Evolutionary conservation across 2,797 vertebrate genomes (phyloP), one percentile per base, ranked within the genome.

Genomic region (Poecile montanus): DNA sequence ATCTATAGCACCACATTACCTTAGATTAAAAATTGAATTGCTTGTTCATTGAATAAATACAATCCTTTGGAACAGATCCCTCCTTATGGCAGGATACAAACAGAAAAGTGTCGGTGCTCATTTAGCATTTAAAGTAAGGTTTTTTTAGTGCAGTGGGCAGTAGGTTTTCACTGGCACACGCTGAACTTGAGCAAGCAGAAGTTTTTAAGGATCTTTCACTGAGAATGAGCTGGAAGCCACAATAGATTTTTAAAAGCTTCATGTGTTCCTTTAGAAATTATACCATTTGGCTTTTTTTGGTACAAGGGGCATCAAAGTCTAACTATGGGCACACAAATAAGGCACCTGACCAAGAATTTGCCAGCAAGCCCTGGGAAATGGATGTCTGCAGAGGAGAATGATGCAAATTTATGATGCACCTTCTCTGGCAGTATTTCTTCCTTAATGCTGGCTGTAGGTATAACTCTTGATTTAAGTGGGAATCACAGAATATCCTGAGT

Each of bases 21-120:
- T 65, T 74, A 51, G 65, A 94, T 77, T 93, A 87, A 93, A 92
- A 91, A 61, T 36, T 36, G 47, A 79, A 74, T 77, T 86, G 12
- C 23, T 56, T 72, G 8, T 74, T 93, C 47, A 51, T 32, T 47
- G 58, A 62, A 51, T 72, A 72, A 68, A 58, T 72, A 27, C 38
- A 47, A 44, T 27, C 7, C 38, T 80, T 44, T 36, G 68, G 57
- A 92, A 38, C 21, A 42, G 32, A 34, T 81, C n/a, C 7, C 22
- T 88, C 53, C 68, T 80, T 27, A 42, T 27, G 32, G 73, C 67
- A 63, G 0, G 0, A 29, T 42, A 27, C 29, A 53, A 74, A 21
- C 29, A 81, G 54, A 14, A 48, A 89, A 80, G 40, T 17, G 12
- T 29, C 26, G 1, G 23, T 34, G 47, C 56, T 85, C n/a, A 27